These are phyloP conservation scores for Telenomus remus DNA, from an alignment of 1,140 invertebrate species.

Conservation along the genomic window DNA sequence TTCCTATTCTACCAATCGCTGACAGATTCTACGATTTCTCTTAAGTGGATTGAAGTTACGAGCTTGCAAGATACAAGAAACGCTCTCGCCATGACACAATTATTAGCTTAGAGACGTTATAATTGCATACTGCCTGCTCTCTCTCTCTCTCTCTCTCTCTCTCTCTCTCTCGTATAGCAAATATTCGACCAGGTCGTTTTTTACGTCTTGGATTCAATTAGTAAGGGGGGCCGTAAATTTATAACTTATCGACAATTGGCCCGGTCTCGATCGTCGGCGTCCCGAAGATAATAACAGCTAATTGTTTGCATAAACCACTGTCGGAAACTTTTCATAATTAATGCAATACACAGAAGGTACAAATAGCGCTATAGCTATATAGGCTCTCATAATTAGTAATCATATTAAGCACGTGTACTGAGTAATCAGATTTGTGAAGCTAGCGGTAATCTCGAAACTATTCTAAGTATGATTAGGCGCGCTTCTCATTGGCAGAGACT, in stretches of 20 bases:
- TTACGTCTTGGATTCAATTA: too few species aligned
- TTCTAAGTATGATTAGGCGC: constrained; percentile 77
- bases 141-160: not conserved
- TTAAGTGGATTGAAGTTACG: constrained; percentile 71
- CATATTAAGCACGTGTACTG: constrained; percentile 76
- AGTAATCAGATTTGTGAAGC: constrained; percentile 75
- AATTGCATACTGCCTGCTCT: constrained; percentile 36
- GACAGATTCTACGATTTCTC: constrained; percentile 68
- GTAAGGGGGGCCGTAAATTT: too few species aligned
- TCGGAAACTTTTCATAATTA: constrained; percentile 71
- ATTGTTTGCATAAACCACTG: constrained; percentile 49
- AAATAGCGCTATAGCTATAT: constrained; percentile 71
- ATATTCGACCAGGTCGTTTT: too few species aligned
- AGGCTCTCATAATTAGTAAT: constrained; percentile 76
- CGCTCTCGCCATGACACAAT: constrained; percentile 33
- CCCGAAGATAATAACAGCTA: constrained; percentile 8
- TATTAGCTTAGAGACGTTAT: constrained; percentile 50
- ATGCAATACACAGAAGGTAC: constrained; percentile 69
- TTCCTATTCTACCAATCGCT: constrained; percentile 66
- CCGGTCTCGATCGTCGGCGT: too few species aligned
- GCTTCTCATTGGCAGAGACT: constrained; percentile 68
- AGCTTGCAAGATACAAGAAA: constrained; percentile 47
- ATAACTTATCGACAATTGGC: too few species aligned
- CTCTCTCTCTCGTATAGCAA: not conserved
- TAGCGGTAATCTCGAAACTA: constrained; percentile 76